Percentiles rank a stretch among this genome's conserved stretches.
These are phyloP conservation scores for Clepsis dumicolana DNA, from an alignment of 2,888 invertebrate genomes.

Conservation along the genomic window DNA sequence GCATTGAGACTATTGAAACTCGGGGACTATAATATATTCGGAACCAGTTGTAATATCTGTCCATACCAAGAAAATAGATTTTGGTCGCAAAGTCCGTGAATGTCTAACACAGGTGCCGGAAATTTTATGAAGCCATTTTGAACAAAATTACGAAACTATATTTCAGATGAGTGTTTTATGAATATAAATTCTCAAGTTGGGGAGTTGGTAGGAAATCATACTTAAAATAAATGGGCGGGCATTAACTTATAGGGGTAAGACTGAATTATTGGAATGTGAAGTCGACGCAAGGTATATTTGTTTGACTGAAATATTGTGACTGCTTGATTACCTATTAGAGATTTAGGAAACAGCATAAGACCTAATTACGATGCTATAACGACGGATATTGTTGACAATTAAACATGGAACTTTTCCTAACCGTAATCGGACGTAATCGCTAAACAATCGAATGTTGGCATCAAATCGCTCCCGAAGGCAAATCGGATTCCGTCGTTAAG, in stretches of 20 bases:
- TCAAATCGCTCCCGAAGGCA: conserved; percentile 55
- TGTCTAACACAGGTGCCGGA: conserved; percentile 54
- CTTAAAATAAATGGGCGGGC: conserved; percentile 22
- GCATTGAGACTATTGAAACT: conserved; percentile 53
- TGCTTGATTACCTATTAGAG: background rate
- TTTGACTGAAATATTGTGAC: background rate
- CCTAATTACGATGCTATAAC: background rate
- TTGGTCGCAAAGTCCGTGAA: conserved; percentile 54
- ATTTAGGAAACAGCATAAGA: background rate
- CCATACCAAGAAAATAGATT: conserved; percentile 61
- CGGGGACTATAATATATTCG: conserved; percentile 62
- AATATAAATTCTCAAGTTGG: conserved; percentile 14
- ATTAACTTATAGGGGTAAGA: conserved; percentile 10
- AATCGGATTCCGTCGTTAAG: conserved; percentile 61
- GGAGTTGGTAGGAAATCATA: conserved; percentile 16
- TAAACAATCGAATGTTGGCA: conserved; percentile 59
- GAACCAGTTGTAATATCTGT: conserved; percentile 65
- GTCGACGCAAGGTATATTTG: background rate
- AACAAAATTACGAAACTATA: conserved; percentile 54
- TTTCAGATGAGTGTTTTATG: conserved; percentile 43
- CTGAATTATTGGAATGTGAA: conserved; percentile 20
- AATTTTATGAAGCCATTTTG: conserved; percentile 63
- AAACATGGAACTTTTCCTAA: conserved; percentile 17
- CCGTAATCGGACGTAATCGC: conserved; percentile 14
- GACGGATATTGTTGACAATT: background rate